These are phyloP conservation scores for Mus spretus DNA, from an alignment of 2,797 vertebrate genomes.

Conservation along the genomic window DNA sequence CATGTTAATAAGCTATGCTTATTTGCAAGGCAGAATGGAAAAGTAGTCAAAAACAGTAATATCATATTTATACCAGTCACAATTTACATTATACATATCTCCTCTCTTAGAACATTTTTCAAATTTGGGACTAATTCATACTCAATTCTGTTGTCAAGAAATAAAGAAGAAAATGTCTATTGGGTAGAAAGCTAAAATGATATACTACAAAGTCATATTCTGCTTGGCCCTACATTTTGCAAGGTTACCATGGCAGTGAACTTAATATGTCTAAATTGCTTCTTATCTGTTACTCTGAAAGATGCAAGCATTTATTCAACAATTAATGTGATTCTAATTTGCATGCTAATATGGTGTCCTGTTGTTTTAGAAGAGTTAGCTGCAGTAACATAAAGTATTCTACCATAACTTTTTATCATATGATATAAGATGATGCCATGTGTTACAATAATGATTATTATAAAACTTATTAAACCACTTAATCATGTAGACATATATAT, in stretches of 20 bases:
- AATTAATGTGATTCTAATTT: conserved; percentile 75
- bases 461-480: conserved; percentile 84
- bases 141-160: background rate
- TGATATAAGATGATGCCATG: conserved; percentile 77
- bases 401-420: conserved; percentile 66
- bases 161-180: background rate
- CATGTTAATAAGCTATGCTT: background rate
- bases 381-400: conserved; percentile 76
- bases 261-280: conserved; percentile 40
- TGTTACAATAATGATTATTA: conserved; percentile 83
- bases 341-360: conserved; percentile 60
- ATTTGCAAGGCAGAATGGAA: background rate
- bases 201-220: background rate
- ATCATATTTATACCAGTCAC: background rate
- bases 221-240: background rate
- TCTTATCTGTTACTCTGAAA: conserved; percentile 34
- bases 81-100: background rate
- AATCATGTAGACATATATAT: conserved; percentile 76
- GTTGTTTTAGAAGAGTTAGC: conserved; percentile 74
- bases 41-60: background rate
- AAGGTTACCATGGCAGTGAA: conserved; percentile 44
- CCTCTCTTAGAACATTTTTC: conserved; percentile 1
- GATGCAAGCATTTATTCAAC: conserved; percentile 33
- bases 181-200: background rate
- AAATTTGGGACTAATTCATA: background rate